Evolutionary conservation across 1,140 invertebrate species (phyloP).

Genomic region (Pristionchus pacificus): DNA sequence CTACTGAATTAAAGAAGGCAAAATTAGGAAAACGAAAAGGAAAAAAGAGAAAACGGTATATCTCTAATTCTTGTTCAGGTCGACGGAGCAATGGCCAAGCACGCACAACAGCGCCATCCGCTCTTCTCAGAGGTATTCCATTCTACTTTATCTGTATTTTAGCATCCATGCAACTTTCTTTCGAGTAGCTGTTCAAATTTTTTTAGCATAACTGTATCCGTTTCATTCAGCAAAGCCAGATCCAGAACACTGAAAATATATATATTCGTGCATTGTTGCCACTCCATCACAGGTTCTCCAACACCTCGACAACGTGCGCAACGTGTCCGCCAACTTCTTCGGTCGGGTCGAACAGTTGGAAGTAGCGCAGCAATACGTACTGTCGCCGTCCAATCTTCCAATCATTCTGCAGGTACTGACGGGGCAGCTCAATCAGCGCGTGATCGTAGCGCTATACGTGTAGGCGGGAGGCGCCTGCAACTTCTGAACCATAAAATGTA

Average conservation of each 20-base stretch:
- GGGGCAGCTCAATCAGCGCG: too few relatives aligned
- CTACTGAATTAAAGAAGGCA: too few relatives aligned
- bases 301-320: neutral
- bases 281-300: neutral
- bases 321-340: constrained; percentile 66
- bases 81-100: constrained; percentile 86
- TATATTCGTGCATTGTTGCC: constrained; percentile 58
- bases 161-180: too few relatives aligned
- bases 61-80: constrained; percentile 66
- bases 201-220: too few relatives aligned
- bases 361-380: constrained; percentile 17
- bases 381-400: constrained; percentile 15
- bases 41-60: too few relatives aligned
- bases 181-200: too few relatives aligned
- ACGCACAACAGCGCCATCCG: constrained; percentile 63
- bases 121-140: neutral
- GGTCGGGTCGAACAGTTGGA: constrained; percentile 23
- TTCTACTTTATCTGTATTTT: neutral
- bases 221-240: too few relatives aligned
- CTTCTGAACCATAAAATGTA: too few relatives aligned
- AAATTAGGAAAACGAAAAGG: too few relatives aligned
- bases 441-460: too few relatives aligned
- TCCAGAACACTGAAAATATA: too few relatives aligned
- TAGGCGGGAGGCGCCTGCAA: too few relatives aligned
- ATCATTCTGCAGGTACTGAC: constrained; percentile 18